A percentile compares a stretch with the other conserved stretches of the same genome.
These are phyloP conservation scores for Euglossa dilemma DNA, from an alignment of 1,140 invertebrate species.

Conservation along the genomic window DNA sequence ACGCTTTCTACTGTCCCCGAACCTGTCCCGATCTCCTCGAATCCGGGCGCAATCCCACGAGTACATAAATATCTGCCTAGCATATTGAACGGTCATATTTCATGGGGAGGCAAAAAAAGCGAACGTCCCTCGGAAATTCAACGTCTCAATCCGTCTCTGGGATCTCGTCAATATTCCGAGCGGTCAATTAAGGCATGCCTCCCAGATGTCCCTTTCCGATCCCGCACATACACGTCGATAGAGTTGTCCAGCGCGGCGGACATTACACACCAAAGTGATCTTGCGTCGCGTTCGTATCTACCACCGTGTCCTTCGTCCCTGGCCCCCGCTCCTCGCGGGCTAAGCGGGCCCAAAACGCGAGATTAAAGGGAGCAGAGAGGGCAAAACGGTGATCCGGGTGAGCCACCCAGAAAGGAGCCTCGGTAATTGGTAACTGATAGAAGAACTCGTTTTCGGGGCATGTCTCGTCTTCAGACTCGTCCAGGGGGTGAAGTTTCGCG, in stretches of 20 bases:
- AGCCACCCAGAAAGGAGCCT: conserved; percentile 47
- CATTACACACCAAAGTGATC: conserved; percentile 31
- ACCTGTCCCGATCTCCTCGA: conserved; percentile 23
- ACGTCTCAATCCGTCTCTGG: conserved; percentile 75
- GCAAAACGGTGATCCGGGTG: not conserved
- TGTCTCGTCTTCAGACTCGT: no score
- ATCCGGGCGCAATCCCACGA: conserved; percentile 54
- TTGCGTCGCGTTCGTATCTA: conserved; percentile 25
- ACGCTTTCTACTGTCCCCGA: conserved; percentile 4
- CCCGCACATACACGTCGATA: conserved; percentile 45
- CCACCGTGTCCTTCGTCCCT: conserved; percentile 9
- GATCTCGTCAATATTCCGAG: conserved; percentile 72
- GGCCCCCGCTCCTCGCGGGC: not conserved
- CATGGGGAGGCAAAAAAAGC: conserved; percentile 66
- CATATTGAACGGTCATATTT: conserved; percentile 73
- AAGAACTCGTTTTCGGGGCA: not conserved
- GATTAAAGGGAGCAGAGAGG: not conserved
- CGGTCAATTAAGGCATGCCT: conserved; percentile 74
- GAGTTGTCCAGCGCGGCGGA: conserved; percentile 41
- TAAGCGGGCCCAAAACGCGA: conserved; percentile 2
- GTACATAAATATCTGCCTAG: conserved; percentile 73
- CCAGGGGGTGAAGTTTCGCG: not conserved
- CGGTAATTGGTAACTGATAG: conserved; percentile 45
- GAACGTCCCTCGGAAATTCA: conserved; percentile 72
- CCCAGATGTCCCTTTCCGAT: conserved; percentile 68